Evolutionary conservation across 2,888 invertebrate species (phyloP), one percentile per base, ranked within the genome.

Genomic region (Ctena decussata): DNA sequence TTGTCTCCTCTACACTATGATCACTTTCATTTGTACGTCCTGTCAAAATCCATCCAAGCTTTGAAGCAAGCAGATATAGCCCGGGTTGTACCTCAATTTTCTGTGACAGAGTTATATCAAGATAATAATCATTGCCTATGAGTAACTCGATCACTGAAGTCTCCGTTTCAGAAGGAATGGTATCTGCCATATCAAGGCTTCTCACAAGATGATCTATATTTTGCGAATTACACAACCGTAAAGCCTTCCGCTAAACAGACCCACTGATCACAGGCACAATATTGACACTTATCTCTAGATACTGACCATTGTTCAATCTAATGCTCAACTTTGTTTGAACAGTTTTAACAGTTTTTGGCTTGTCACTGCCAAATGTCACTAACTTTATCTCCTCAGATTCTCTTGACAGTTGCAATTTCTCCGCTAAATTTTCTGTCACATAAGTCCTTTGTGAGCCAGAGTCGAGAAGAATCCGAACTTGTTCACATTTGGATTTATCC

Each of bases 251-350:
- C 37, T 82, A 46, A 30, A 82, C 60, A 27, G n/a, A 39, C 21
- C 82, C 82, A 73, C 46, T 82, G 32, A 73, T 82, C 8, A 69
- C 46, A 35, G 78, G 77, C 32, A 82, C 74, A 49, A 82, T 78
- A 41, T 78, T 82, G n/a, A 53, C 82, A 35, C 41, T 41, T 18
- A 78, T 41, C 1, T 32, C n/a, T 6, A 77, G 30, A 35, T 72
- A 60, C 24, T 77, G 35, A n/a, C 73, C 77, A 65, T 71, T 65
- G 8, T 32, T 73, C 11, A 82, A 32, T 46, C 72, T 77, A 0
- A 82, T 30, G 49, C 60, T 35, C 24, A 82, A 0, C 73, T 41
- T 46, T 44, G 77, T 72, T 32, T 24, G 24, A n/a, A 57, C 60
- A 2, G 82, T 82, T 32, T 44, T 77, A 3, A 82, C 39, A 21